A percentile compares a stretch with the other conserved stretches of the same genome.
Evolutionary conservation across 2,888 invertebrate genomes (phyloP).

Genomic region (Laothoe populi): DNA sequence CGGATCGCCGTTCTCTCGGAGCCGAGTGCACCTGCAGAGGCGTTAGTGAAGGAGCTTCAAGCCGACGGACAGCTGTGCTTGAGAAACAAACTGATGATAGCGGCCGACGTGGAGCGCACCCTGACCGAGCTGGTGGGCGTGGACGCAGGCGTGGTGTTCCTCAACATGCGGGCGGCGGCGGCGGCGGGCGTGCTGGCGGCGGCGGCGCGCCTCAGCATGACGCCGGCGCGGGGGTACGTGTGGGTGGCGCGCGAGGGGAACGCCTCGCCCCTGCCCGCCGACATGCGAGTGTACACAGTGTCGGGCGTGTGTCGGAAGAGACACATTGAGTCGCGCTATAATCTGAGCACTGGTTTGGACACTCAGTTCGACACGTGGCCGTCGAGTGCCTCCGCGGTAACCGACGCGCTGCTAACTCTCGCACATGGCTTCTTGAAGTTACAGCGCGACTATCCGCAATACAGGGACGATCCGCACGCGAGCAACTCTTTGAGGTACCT

Average conservation of each 20-base stretch:
- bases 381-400: constrained; percentile 34
- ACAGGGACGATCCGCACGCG: background rate
- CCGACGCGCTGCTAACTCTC: constrained; percentile 44
- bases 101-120: background rate
- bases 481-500: background rate
- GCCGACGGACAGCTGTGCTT: background rate
- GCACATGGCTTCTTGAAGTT: constrained; percentile 1
- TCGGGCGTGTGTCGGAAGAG: constrained; percentile 38
- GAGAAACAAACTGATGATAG: background rate
- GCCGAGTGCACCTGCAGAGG: constrained; percentile 3
- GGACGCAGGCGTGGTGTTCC: constrained; percentile 90
- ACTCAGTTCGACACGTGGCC: background rate
- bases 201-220: constrained; percentile 66
- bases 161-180: constrained; percentile 88
- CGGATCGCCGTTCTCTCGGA: constrained; percentile 91
- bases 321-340: constrained; percentile 8
- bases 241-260: constrained; percentile 63
- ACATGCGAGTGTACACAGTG: constrained; percentile 41
- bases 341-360: background rate
- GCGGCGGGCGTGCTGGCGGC: constrained; percentile 89
- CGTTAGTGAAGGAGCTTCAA: constrained; percentile 20
- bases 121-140: constrained; percentile 34
- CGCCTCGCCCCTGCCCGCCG: constrained; percentile 21
- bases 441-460: too few relatives aligned
- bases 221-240: constrained; percentile 53